These are phyloP conservation scores for Cetonia aurata DNA, from an alignment of 2,888 invertebrate species.

Conservation along the genomic window DNA sequence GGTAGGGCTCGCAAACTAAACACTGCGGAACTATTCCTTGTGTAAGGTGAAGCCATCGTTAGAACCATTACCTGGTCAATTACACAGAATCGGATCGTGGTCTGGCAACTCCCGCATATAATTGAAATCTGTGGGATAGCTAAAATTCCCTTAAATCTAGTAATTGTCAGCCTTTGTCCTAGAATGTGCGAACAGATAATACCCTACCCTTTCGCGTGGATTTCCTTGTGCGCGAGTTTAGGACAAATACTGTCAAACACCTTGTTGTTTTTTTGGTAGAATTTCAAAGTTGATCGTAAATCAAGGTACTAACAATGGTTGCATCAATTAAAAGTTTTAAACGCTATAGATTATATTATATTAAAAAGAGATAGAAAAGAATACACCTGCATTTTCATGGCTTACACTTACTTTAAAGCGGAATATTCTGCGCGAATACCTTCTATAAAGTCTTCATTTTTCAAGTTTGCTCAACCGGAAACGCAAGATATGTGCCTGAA, in stretches of 20 bases:
- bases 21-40: slow-evolving; percentile 60
- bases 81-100: slow-evolving; percentile 66
- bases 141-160: slow-evolving; percentile 66
- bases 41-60: slow-evolving; percentile 65
- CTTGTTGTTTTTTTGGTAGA: neutral
- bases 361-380: too few relatives aligned
- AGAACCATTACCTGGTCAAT: slow-evolving; percentile 67
- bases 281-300: neutral
- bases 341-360: too few relatives aligned
- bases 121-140: slow-evolving; percentile 67
- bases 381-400: too few relatives aligned
- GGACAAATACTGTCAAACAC: neutral
- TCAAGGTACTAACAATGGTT: too few relatives aligned
- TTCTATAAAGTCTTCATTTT: neutral
- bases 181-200: slow-evolving; percentile 54
- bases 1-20: slow-evolving; percentile 60
- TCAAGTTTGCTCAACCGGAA: neutral
- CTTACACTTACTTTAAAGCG: too few relatives aligned
- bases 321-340: too few relatives aligned
- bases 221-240: slow-evolving; percentile 34
- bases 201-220: slow-evolving; percentile 52
- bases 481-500: slow-evolving; percentile 16
- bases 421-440: too few relatives aligned
- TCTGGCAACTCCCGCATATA: slow-evolving; percentile 65
- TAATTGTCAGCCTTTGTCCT: slow-evolving; percentile 62